These are phyloP conservation scores for Alexandromys fortis DNA, from an alignment of 2,113 vertebrate genomes.

Conservation along the genomic window DNA sequence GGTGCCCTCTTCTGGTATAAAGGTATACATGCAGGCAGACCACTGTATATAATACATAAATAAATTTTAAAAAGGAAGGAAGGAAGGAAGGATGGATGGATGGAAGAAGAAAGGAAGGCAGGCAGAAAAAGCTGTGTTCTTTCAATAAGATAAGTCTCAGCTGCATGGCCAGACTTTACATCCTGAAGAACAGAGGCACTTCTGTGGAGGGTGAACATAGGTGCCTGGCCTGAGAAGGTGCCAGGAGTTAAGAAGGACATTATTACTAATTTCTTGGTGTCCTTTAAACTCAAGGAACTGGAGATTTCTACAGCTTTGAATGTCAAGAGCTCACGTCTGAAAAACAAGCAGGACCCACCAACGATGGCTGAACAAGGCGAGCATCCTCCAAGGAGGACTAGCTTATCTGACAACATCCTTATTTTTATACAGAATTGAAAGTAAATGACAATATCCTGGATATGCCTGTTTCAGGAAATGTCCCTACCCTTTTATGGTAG, in stretches of 20 bases:
- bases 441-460: background rate
- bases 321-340: background rate
- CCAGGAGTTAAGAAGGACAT: background rate
- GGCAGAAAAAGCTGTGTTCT: background rate
- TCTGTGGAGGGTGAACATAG: background rate
- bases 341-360: background rate
- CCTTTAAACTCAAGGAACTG: background rate
- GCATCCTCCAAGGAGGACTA: background rate
- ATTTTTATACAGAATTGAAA: constrained; percentile 36
- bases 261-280: background rate
- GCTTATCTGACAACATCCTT: background rate
- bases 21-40: background rate
- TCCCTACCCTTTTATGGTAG: background rate
- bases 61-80: background rate
- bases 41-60: background rate
- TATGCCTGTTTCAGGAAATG: constrained; percentile 26
- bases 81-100: no score
- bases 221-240: background rate
- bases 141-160: background rate
- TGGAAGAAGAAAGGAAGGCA: no score
- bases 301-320: background rate
- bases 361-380: background rate
- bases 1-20: background rate
- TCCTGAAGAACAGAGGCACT: background rate
- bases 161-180: background rate